Base-by-base conservation (phyloP, 2,888 invertebrate genomes). In the Lochmaea crataegi region DNA sequence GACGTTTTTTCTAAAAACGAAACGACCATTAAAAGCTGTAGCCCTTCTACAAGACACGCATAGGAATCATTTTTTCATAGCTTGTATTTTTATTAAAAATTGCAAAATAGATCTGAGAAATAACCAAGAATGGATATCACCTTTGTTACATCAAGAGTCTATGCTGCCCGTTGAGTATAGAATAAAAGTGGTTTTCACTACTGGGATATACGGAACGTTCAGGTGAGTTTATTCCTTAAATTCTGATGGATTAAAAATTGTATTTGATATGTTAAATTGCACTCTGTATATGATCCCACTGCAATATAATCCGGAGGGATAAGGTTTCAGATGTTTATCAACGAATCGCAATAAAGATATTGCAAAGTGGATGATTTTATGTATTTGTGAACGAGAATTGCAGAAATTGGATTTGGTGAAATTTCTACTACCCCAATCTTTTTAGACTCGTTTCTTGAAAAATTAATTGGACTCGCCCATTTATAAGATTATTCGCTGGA, bases 161-260 rank as follows among this genome's bases (percentile, higher is more conserved):
- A 76, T 81, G 65, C 51, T 77, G 11, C 73, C 76, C 0, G 77
- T 79, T 7, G 81, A 81, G 38, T 83, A 82, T 70, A 77, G 75
- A 76, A 83, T 76, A 74, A 83, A 72, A 73, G 82, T 81, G 67
- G 82, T 77, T 32, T 83, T 83, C 68, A 81, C 80, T 16, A 92
- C 93, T 0, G 91, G 92, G 77, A 92, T 94, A 72, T 94, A 92
- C 83, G 94, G 92, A 32, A 94, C 94, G 3, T 95, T 94, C 84
- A 89, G 71, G 71, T 71, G 60, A 51, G 26, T n/a, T 45, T 14
- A 12, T 4, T 45, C 14, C 14, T 45, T 2, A 45, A 45, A 12
- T 45, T 14, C 5, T 45, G 5, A 12, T n/a, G n/a, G n/a, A n/a
- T n/a, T n/a, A n/a, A n/a, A n/a, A 38, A 38, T 38, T 32, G 6